Conservation (phyloP, 2,888 invertebrate species). For the Ormyrus labotus region DNA sequence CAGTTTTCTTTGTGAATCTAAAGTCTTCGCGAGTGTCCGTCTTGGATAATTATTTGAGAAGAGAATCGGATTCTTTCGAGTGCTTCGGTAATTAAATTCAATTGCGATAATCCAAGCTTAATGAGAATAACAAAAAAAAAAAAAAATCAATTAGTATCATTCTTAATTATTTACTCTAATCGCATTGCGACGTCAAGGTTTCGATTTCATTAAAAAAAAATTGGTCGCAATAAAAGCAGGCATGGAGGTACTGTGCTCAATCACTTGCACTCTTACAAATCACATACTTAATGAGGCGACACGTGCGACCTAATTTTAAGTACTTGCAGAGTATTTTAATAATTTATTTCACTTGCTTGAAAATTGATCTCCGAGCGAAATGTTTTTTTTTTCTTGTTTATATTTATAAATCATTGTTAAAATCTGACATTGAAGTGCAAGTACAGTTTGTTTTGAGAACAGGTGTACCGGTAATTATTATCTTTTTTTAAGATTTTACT, state of each 20-base stretch:
- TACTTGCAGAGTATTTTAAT: background rate
- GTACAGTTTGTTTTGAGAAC: too few species aligned
- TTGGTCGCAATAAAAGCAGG: background rate
- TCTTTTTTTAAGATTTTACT: too few species aligned
- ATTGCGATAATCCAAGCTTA: background rate
- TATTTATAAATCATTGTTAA: background rate
- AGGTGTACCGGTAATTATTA: too few species aligned
- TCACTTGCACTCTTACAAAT: background rate
- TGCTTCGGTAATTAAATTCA: too few species aligned
- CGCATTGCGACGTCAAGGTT: conserved; percentile 3
- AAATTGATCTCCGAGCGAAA: background rate
- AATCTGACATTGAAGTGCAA: background rate
- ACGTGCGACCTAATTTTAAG: background rate
- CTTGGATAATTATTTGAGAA: too few species aligned
- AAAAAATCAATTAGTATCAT: conserved; percentile 2
- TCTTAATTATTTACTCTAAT: conserved; percentile 21
- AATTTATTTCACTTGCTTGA: background rate
- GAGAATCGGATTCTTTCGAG: too few species aligned
- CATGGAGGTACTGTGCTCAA: background rate
- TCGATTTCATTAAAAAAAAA: conserved; percentile 11
- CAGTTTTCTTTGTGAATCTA: too few species aligned
- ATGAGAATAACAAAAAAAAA: conserved; percentile 14
- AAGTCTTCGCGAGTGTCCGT: too few species aligned
- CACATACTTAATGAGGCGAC: conserved; percentile 3
- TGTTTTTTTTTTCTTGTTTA: background rate